These are phyloP conservation scores for Meriones unguiculatus DNA, from an alignment of 2,113 vertebrate species.

Conservation along the genomic window DNA sequence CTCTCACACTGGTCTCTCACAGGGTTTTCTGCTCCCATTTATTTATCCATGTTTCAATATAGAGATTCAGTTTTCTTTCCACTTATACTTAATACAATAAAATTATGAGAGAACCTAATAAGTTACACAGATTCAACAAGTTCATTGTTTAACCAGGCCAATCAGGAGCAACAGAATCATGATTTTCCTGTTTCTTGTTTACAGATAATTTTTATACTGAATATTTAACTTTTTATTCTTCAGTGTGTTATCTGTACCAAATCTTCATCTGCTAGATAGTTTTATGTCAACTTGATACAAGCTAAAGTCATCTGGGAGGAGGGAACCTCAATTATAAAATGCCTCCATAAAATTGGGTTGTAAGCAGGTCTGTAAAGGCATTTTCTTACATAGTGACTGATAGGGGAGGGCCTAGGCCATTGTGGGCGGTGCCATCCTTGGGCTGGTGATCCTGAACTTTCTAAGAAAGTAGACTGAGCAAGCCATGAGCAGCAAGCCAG, in stretches of 20 bases:
- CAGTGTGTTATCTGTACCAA: neutral
- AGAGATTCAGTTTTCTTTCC: constrained; percentile 19
- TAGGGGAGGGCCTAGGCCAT: neutral
- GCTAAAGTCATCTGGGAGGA: neutral
- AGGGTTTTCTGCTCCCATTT: constrained; percentile 38
- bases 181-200: constrained; percentile 26
- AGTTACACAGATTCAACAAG: neutral
- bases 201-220: neutral
- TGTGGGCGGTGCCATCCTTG: neutral
- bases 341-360: neutral
- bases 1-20: neutral
- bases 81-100: neutral
- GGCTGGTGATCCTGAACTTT: neutral
- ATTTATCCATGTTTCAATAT: constrained; percentile 26
- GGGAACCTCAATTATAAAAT: neutral
- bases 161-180: neutral
- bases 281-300: neutral
- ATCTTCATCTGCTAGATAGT: neutral
- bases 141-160: neutral
- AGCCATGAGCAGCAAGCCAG: neutral
- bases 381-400: neutral
- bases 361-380: neutral
- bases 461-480: neutral
- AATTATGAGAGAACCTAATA: constrained; percentile 33
- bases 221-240: neutral